phyloP scores from a whole-genome alignment of 2,888 invertebrate species.

The Rutpela maculata region DNA sequence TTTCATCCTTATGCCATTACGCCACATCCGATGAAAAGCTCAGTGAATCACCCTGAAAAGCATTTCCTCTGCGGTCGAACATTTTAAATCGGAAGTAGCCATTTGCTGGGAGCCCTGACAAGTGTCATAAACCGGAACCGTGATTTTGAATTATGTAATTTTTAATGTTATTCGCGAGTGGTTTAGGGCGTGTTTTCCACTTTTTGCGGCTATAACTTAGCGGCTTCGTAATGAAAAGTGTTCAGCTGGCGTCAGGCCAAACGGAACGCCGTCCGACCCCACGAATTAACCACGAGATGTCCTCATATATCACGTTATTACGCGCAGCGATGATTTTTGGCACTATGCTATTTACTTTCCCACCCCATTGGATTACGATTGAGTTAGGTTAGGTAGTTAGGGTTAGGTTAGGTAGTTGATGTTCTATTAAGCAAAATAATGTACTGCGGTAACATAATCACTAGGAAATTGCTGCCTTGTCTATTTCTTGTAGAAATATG shows the following conservation, averaged over 20 bases:
- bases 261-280: constrained; percentile 61
- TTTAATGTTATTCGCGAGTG: constrained; percentile 67
- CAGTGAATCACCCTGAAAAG: constrained; percentile 43
- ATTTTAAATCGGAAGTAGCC: constrained; percentile 72
- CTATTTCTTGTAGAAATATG: constrained; percentile 31
- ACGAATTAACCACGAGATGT: constrained; percentile 70
- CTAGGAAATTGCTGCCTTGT: constrained; percentile 48
- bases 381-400: too few relatives aligned
- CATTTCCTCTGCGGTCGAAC: constrained; percentile 48
- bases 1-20: constrained; percentile 57
- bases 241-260: constrained; percentile 65
- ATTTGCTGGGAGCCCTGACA: constrained; percentile 70
- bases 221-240: constrained; percentile 57
- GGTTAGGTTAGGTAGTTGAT: too few relatives aligned
- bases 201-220: constrained; percentile 57
- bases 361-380: constrained; percentile 57
- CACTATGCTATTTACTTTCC: constrained; percentile 70
- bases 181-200: constrained; percentile 61
- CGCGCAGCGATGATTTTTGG: constrained; percentile 71
- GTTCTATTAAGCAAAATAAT: constrained; percentile 53
- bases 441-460: constrained; percentile 47
- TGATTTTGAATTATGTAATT: constrained; percentile 73
- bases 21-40: constrained; percentile 51
- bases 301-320: constrained; percentile 72
- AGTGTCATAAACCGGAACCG: constrained; percentile 71